Base-by-base conservation (phyloP, 2,797 vertebrate species). In the Rhabdomys pumilio region DNA sequence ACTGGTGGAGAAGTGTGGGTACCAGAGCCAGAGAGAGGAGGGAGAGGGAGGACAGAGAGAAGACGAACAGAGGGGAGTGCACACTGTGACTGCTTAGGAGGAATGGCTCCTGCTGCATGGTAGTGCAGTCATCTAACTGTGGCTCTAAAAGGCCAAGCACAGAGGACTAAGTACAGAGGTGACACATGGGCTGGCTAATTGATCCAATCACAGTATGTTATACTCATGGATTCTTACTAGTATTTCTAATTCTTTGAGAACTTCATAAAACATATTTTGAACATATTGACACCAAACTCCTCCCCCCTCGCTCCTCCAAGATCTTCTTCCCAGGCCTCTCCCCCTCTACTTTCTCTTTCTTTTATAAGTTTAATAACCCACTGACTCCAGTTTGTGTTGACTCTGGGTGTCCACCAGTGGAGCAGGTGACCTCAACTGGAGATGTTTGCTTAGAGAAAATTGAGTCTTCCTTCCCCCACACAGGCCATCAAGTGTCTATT, bases 11-110 rank as follows among this genome's bases (percentile, higher is more conserved):
- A 29, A 87, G 34, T n/a, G 3, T 72, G 63, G 63, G 24, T 22
- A 72, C 6, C 8, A 50, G 6, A 47, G 26, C 41, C 41, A 20
- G 38, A 26, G 38, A 7, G 22, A 50, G 14, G 14, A 26, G 3
- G 5, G 26, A 8, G 88, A 7, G 26, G 59, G 22, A 34, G 19
- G 17, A n/a, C 3, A 2, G n/a, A 55, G 5, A 67, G 69, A 17
- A 29, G 9, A n/a, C 5, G 12, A 31, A 6, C 5, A 17, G 31
- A 6, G 8, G 5, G 10, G 3, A 29, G 22, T 20, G 7, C 41
- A 15, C 65, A 50, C 38, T 76, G n/a, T 10, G 9, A 20, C n/a
- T n/a, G 14, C 29, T 9, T 6, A 24, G 59, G 22, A 57, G 47
- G 47, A 38, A 31, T 29, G 6, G 53, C 9, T 17, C 12, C 53